phyloP scores from a whole-genome alignment of 2,888 invertebrate species.

The Drosophila atripex region DNA sequence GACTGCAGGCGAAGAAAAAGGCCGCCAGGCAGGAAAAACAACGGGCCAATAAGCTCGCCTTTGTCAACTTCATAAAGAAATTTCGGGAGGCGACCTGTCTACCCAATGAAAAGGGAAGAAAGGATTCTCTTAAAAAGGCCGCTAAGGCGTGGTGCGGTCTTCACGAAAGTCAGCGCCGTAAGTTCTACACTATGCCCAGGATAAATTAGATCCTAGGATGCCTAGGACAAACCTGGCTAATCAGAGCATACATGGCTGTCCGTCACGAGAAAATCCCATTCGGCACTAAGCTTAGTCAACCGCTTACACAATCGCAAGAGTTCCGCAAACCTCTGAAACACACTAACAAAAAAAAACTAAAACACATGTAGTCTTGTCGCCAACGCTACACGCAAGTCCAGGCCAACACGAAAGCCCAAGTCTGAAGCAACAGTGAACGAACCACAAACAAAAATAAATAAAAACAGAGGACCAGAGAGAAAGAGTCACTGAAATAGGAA shows the following conservation, averaged over 20 bases:
- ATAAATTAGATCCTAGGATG: constrained; percentile 39
- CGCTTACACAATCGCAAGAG: constrained; percentile 60
- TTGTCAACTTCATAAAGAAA: neutral
- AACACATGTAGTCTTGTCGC: constrained; percentile 41
- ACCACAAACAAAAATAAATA: neutral
- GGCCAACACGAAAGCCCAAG: constrained; percentile 51
- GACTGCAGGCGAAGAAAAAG: no score
- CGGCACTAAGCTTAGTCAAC: constrained; percentile 59
- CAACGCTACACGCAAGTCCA: constrained; percentile 54
- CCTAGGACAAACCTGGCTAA: constrained; percentile 31
- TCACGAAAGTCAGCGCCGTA: neutral
- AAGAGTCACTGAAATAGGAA: constrained; percentile 13
- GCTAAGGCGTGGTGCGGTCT: constrained; percentile 4
- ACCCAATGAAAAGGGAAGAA: no score
- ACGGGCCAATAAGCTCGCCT: neutral
- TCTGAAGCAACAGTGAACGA: neutral
- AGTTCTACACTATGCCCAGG: neutral
- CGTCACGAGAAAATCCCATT: constrained; percentile 69
- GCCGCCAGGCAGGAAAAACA: neutral
- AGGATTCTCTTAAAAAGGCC: neutral
- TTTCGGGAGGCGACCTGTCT: neutral
- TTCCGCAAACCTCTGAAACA: constrained; percentile 18
- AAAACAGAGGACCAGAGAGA: neutral
- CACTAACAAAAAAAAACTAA: neutral
- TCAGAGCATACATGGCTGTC: constrained; percentile 55